Conservation (phyloP, 2,797 vertebrate genomes). For the Melanotaenia boesemani region DNA sequence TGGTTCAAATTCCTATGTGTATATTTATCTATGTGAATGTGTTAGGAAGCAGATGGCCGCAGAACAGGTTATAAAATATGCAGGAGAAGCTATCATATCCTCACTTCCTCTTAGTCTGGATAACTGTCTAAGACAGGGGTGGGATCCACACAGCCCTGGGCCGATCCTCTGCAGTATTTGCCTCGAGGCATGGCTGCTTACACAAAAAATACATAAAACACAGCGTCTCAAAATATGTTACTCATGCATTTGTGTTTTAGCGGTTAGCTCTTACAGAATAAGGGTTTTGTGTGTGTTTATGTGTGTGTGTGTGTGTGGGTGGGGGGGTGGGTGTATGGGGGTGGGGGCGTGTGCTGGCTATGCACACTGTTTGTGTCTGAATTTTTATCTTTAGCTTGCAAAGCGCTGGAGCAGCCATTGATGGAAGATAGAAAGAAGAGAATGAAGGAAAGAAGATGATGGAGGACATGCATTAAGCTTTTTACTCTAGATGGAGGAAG, state of each 20-base stretch:
- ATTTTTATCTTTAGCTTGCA: constrained; percentile 41
- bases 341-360: not conserved
- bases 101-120: constrained; percentile 41
- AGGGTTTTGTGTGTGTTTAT: too few relatives aligned
- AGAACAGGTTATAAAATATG: constrained; percentile 71
- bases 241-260: constrained; percentile 9
- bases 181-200: constrained; percentile 3
- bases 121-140: constrained; percentile 35
- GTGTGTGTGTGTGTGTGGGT: not conserved
- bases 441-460: constrained; percentile 34
- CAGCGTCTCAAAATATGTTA: not conserved
- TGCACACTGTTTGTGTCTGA: not conserved
- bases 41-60: constrained; percentile 62
- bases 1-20: constrained; percentile 16
- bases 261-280: constrained; percentile 9
- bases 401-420: constrained; percentile 11
- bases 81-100: constrained; percentile 50
- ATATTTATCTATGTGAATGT: constrained; percentile 23
- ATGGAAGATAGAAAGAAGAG: constrained; percentile 13
- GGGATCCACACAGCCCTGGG: constrained; percentile 11
- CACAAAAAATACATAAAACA: constrained; percentile 5
- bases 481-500: constrained; percentile 21
- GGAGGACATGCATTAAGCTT: constrained; percentile 28
- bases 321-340: not conserved
- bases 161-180: constrained; percentile 23